These are phyloP conservation scores for Poeciliopsis retropinna DNA, from an alignment of 2,113 vertebrate species.

Conservation along the genomic window DNA sequence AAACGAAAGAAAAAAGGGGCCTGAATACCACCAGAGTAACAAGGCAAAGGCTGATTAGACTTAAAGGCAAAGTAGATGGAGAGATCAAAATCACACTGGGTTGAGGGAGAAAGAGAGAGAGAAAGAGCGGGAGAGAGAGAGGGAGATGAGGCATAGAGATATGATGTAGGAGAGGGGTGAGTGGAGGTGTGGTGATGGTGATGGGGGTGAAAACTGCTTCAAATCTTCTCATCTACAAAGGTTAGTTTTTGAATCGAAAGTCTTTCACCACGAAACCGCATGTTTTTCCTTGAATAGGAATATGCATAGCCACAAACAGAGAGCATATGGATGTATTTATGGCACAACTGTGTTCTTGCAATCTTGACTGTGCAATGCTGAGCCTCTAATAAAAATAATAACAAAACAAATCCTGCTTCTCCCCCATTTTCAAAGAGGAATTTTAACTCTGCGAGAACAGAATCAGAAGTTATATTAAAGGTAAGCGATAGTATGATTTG, in stretches of 20 bases:
- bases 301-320: conserved; percentile 78
- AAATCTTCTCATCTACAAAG: conserved; percentile 79
- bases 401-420: conserved; percentile 48
- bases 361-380: conserved; percentile 70
- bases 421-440: conserved; percentile 43
- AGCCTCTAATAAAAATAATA: conserved; percentile 51
- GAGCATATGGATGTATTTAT: conserved; percentile 82
- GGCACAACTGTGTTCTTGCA: conserved; percentile 69
- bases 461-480: conserved; percentile 59
- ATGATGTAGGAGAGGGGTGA: conserved; percentile 21
- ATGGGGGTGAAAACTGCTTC: conserved; percentile 47
- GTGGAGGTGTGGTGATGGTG: conserved; percentile 4
- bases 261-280: conserved; percentile 75
- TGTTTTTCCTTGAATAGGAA: conserved; percentile 79
- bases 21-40: conserved; percentile 70
- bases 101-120: not conserved
- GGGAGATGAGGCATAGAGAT: conserved; percentile 37
- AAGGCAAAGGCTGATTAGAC: conserved; percentile 70
- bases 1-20: not conserved
- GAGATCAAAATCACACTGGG: conserved; percentile 63
- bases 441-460: conserved; percentile 45
- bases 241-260: conserved; percentile 77
- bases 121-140: conserved; percentile 15
- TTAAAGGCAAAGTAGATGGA: conserved; percentile 46
- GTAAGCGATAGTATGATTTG: conserved; percentile 56